Base-by-base conservation (phyloP, 2,113 vertebrate genomes). In the Nipponia nippon region DNA sequence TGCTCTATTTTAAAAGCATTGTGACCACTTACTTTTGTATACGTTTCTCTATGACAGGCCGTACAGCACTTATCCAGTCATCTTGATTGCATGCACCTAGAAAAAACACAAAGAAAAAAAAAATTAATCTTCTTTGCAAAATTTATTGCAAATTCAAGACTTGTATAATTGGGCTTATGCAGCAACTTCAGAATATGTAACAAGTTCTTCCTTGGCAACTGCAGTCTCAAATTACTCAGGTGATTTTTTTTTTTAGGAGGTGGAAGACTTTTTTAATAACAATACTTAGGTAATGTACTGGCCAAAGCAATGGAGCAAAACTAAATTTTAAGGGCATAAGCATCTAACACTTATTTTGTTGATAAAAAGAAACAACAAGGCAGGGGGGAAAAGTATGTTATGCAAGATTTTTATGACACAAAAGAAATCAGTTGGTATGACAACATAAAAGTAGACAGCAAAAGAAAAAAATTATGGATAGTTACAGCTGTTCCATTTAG, bases 31-130 rank as follows among this genome's bases (percentile, higher is more conserved):
- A 99, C 99, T 99, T 99, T 94, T 99, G 99, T 98, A 99, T 99
- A 97, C 99, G 99, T 97, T 99, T 99, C 97, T 99, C 99, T 95
- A 99, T 99, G 65, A 99, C 99, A 8, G 99, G 99, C 29, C 99
- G 98, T 53, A 99, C 99, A 46, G 99, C 99, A 19, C 97, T 99
- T 95, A 99, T 99, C 99, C 99, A 99, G 73, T 99, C 99, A 80
- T 99, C 99, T 95, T 99, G 99, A 98, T 97, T 99, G 94, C 99
- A 99, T 3, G 95, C 95, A 89, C 99, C 99, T 99, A 96, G 58
- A 52, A 19, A 78, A 69, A 69, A 32, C 38, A 52, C 2, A 76
- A 46, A 65, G 20, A 7, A 42, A 65, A 50, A 50, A 65, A 38
- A 56, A n/a, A 46, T 3, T 19, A 58, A 40, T 7, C 27, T 9